Conservation (phyloP, 2,888 invertebrate species). For the Tipula unca region DNA sequence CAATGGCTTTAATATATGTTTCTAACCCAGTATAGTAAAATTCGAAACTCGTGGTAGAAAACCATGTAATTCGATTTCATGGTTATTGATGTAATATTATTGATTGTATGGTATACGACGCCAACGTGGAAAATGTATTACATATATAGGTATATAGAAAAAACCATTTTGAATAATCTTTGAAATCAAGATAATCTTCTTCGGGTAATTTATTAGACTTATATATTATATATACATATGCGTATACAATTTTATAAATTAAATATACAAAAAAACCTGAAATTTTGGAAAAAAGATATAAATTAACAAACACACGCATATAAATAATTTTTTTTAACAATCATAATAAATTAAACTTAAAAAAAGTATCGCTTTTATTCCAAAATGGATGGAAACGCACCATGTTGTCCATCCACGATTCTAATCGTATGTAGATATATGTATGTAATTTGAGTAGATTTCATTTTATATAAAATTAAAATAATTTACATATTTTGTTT, state of each 20-base stretch:
- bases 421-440: background rate
- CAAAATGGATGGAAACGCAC: background rate
- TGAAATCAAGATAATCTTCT: background rate
- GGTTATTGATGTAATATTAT: no score
- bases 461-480: background rate
- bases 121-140: no score
- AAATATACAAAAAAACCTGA: background rate
- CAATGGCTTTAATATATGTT: no score
- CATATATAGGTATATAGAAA: no score
- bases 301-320: background rate
- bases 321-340: background rate
- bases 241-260: background rate
- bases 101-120: no score
- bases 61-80: no score
- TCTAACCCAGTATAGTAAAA: no score
- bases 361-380: background rate
- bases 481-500: background rate
- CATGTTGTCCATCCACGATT: background rate
- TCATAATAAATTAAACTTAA: background rate
- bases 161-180: background rate
- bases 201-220: background rate
- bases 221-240: background rate
- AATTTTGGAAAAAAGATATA: background rate
- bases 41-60: no score
- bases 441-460: background rate